phyloP scores from a whole-genome alignment of 1,140 invertebrate species.

The Brachionus rubens region DNA sequence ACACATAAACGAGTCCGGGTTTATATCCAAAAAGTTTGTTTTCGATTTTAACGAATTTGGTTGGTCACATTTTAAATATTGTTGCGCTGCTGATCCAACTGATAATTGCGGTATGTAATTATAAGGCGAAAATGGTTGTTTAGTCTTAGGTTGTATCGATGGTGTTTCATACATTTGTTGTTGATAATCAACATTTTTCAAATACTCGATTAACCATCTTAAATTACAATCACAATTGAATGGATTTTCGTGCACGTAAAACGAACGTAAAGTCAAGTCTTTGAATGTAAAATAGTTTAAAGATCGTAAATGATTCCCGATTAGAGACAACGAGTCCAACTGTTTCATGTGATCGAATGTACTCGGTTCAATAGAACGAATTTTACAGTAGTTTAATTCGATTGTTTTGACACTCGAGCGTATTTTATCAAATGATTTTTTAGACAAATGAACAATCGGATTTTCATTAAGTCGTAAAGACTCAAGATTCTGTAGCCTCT shows the following conservation, averaged over 20 bases:
- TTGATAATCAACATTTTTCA: constrained; percentile 26
- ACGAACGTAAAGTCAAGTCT: background rate
- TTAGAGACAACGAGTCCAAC: constrained; percentile 9
- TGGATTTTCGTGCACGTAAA: constrained; percentile 34
- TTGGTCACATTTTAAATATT: constrained; percentile 28
- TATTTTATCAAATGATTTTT: background rate
- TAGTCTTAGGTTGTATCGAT: background rate
- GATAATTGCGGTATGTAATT: background rate
- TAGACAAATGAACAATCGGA: background rate
- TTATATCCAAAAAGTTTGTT: constrained; percentile 28
- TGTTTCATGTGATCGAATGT: constrained; percentile 19
- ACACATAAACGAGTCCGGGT: constrained; percentile 40
- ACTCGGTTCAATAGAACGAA: background rate
- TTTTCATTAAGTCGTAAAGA: background rate
- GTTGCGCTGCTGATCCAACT: background rate
- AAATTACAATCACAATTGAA: constrained; percentile 35
- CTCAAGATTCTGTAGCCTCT: background rate
- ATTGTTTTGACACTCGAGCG: background rate
- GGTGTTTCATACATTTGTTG: constrained; percentile 10
- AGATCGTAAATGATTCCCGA: constrained; percentile 21
- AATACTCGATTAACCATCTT: constrained; percentile 23
- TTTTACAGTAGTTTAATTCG: constrained; percentile 30
- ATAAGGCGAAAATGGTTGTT: background rate
- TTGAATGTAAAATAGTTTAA: background rate
- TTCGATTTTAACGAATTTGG: constrained; percentile 44